Conservation (phyloP, 2,797 vertebrate species). For the Aeoliscus strigatus region DNA sequence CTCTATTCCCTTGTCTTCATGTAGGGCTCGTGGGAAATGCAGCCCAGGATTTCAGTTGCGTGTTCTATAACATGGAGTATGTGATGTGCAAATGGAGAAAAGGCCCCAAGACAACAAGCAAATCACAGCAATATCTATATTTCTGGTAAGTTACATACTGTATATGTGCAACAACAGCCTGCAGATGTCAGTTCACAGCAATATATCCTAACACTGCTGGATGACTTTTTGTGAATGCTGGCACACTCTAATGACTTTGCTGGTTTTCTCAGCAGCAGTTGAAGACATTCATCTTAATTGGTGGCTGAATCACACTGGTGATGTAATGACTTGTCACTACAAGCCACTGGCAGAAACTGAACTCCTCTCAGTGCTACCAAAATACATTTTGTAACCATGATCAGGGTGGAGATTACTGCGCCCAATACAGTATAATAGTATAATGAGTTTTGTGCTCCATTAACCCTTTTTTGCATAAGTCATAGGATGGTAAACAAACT, state of each 20-base stretch:
- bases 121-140: constrained; percentile 51
- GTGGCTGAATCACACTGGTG: too few relatives aligned
- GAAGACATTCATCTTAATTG: too few relatives aligned
- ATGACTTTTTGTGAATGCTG: neutral
- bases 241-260: neutral
- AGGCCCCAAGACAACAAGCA: constrained; percentile 16
- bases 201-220: neutral
- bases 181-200: neutral
- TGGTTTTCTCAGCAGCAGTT: too few relatives aligned
- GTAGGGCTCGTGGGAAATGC: constrained; percentile 42
- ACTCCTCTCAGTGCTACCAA: too few relatives aligned
- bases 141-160: constrained; percentile 61
- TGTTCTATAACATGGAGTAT: constrained; percentile 63
- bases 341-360: too few relatives aligned
- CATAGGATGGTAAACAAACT: too few relatives aligned
- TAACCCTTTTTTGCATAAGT: too few relatives aligned
- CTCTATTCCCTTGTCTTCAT: neutral
- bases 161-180: neutral
- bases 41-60: constrained; percentile 56
- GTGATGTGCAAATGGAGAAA: constrained; percentile 65
- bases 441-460: too few relatives aligned
- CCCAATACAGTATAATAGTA: too few relatives aligned
- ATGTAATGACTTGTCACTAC: too few relatives aligned
- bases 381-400: too few relatives aligned
- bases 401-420: too few relatives aligned